Percentiles rank a stretch among this genome's conserved stretches.
Evolutionary conservation across 2,113 vertebrate genomes (phyloP).

Genomic region (Corythaeola cristata): DNA sequence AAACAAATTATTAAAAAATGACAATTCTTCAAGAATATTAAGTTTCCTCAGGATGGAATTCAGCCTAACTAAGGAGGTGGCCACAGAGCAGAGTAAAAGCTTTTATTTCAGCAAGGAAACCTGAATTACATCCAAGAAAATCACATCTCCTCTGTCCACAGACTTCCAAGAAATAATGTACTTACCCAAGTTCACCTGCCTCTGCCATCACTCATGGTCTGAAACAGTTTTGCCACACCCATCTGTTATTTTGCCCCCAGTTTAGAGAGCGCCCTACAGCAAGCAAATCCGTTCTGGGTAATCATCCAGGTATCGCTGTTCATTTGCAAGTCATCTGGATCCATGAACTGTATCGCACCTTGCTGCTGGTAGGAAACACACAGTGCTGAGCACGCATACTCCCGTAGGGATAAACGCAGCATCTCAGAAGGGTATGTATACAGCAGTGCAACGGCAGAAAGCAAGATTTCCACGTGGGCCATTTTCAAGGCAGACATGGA

Average conservation of each 20-base stretch:
- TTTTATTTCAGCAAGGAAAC: background rate
- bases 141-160: background rate
- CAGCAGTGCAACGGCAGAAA: background rate
- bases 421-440: fast-evolving
- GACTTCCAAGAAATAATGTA: background rate
- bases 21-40: background rate
- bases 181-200: background rate
- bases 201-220: background rate
- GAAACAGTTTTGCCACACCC: background rate
- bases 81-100: background rate
- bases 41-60: background rate
- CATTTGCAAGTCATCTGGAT: background rate
- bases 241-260: background rate
- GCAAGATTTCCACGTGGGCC: background rate
- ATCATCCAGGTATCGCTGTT: background rate
- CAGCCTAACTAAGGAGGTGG: background rate
- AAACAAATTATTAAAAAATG: background rate
- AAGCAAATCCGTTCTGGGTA: background rate
- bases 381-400: background rate
- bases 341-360: background rate
- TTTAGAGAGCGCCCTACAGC: background rate
- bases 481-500: background rate
- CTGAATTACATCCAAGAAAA: background rate
- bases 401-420: fast-evolving
- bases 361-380: background rate